These are phyloP conservation scores for Ammodytes dubius DNA, from an alignment of 2,113 vertebrate genomes.

Conservation along the genomic window DNA sequence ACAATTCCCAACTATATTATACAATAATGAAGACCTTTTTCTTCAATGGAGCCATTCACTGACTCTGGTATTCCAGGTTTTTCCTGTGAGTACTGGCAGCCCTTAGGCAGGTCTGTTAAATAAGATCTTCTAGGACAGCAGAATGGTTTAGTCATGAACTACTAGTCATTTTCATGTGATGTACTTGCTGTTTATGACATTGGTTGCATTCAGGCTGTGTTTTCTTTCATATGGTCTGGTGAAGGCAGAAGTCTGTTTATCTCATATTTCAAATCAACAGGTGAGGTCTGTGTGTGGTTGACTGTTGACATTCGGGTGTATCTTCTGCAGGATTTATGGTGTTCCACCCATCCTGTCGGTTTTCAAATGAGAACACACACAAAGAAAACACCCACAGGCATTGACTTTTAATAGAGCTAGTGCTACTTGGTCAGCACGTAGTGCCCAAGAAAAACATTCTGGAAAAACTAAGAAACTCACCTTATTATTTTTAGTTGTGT, in stretches of 20 bases:
- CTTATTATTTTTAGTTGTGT: neutral
- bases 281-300: conserved; percentile 8
- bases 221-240: conserved; percentile 15
- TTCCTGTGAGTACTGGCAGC: conserved; percentile 19
- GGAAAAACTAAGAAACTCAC: too few relatives aligned
- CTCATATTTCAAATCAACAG: neutral
- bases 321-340: neutral
- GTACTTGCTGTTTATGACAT: neutral
- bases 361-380: neutral
- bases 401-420: neutral
- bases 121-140: conserved; percentile 16
- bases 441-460: neutral
- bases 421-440: neutral
- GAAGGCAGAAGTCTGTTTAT: conserved; percentile 6
- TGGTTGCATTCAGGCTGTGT: neutral
- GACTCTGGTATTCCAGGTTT: conserved; percentile 30
- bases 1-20: neutral
- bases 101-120: conserved; percentile 12
- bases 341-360: neutral
- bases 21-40: conserved; percentile 30
- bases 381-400: neutral
- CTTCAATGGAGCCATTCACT: conserved; percentile 34
- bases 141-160: neutral
- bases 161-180: conserved; percentile 25
- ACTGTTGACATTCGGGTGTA: neutral